Evolutionary conservation across 2,797 vertebrate species (phyloP).

Genomic region (Gorsachius magnificus): DNA sequence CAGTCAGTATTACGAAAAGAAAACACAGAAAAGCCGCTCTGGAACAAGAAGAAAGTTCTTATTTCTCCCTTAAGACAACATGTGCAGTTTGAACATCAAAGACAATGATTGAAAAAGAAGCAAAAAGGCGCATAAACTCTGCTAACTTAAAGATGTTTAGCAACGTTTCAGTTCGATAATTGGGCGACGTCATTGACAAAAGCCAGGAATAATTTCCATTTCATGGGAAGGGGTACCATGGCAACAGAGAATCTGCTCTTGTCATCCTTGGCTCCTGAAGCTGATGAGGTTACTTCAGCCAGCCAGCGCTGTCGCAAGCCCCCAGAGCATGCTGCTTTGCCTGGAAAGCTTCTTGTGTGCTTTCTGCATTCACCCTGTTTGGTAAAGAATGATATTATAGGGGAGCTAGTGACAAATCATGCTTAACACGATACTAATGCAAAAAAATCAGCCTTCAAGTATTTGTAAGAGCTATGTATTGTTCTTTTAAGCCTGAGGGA

Average conservation of each 20-base stretch:
- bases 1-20: background rate
- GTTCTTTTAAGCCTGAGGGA: background rate
- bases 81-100: background rate
- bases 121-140: background rate
- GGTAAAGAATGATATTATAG: background rate
- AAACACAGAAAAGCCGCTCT: background rate
- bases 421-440: background rate
- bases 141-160: background rate
- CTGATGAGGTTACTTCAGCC: background rate
- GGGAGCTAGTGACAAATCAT: background rate
- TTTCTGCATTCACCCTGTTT: background rate
- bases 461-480: background rate
- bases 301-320: background rate
- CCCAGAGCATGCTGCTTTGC: background rate
- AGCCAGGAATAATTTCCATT: background rate
- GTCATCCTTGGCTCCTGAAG: background rate
- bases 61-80: background rate
- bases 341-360: background rate
- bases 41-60: conserved; percentile 9
- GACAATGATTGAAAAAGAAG: background rate
- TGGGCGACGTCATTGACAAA: background rate
- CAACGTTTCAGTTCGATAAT: background rate
- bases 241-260: background rate
- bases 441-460: background rate
- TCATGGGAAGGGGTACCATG: background rate